Evolutionary conservation across 1,140 invertebrate genomes (phyloP), one percentile per base, ranked within the genome.

Genomic region (Drosophila sproati): DNA sequence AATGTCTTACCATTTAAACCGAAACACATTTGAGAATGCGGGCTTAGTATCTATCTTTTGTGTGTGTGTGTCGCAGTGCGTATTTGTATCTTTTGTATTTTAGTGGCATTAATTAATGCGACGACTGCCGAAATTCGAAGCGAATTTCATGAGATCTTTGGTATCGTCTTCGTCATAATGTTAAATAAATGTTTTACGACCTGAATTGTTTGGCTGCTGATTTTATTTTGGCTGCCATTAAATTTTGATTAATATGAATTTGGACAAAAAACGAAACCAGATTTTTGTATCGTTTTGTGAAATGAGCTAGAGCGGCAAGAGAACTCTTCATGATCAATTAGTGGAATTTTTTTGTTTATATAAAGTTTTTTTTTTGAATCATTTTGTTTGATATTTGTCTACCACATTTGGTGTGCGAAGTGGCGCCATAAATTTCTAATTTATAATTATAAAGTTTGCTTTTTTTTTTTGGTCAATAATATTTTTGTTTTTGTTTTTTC

Each of bases 391-490:
- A 28, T 45, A 3, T 60, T 54, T 48, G 52, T 57, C 52, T 12
- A 34, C 52, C 51, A 55, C 35, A 39, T 67, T 67, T 69, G 12
- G 1, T 52, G 60, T 20, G 20, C 20, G 20, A 20, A 20, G 62
- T 79, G 73, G 77, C 70, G 76, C 76, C 64, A 88, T 86, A 77
- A 82, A 88, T 87, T 87, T 88, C 78, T 80, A 73, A 77, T 82
- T 80, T 76, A 87, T 87, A 87, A 87, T 80, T 79, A 80, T 79
- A 63, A 78, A 69, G 8, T 50, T 63, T 48, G 43, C 28, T 32
- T 47, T 10, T n/a, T 61, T 50, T 32, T 29, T 47, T 52, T 67
- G 78, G 57, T 74, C 63, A 48, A 70, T 73, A 73, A 45, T 62
- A 73, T 60, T 74, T 70, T 41, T 56, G 77, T 31, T 35, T 62